Evolutionary conservation across 2,888 invertebrate species (phyloP).

Genomic region (Drosophila melanocephala): DNA sequence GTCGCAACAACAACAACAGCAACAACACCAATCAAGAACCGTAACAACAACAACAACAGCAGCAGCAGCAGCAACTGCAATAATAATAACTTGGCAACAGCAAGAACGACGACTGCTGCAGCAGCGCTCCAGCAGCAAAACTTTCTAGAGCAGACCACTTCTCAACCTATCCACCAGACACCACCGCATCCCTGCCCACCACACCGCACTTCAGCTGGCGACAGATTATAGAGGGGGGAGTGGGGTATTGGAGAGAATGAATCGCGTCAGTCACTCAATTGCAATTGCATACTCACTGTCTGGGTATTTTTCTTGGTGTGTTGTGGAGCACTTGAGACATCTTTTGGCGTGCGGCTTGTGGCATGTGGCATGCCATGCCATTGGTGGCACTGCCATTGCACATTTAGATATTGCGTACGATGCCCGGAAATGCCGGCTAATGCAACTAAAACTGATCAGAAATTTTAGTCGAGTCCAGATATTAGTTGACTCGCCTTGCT

Average conservation of each 20-base stretch:
- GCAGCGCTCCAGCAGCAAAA: conserved; percentile 30
- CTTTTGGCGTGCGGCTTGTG: conserved; percentile 55
- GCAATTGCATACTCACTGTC: conserved; percentile 69
- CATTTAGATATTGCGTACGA: conserved; percentile 48
- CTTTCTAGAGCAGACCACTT: conserved; percentile 41
- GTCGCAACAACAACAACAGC: conserved; percentile 45
- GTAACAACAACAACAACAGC: conserved; percentile 49
- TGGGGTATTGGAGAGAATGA: conserved; percentile 3
- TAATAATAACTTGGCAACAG: conserved; percentile 66
- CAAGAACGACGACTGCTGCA: conserved; percentile 23
- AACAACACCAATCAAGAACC: conserved; percentile 40
- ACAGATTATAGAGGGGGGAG: conserved; percentile 9
- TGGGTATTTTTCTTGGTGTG: conserved; percentile 65
- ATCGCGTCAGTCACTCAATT: conserved; percentile 72
- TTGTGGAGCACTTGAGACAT: conserved; percentile 69
- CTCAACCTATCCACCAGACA: not conserved
- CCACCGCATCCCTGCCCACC: not conserved
- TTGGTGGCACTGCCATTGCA: conserved; percentile 65
- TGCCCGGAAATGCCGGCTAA: conserved; percentile 54
- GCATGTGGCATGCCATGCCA: conserved; percentile 61
- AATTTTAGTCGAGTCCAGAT: conserved; percentile 11
- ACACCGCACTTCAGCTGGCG: conserved; percentile 12
- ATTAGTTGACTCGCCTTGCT: not conserved
- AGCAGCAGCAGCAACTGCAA: conserved; percentile 62
- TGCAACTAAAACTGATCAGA: conserved; percentile 48